phyloP scores from a whole-genome alignment of 2,888 invertebrate species.

The Celastrina argiolus region DNA sequence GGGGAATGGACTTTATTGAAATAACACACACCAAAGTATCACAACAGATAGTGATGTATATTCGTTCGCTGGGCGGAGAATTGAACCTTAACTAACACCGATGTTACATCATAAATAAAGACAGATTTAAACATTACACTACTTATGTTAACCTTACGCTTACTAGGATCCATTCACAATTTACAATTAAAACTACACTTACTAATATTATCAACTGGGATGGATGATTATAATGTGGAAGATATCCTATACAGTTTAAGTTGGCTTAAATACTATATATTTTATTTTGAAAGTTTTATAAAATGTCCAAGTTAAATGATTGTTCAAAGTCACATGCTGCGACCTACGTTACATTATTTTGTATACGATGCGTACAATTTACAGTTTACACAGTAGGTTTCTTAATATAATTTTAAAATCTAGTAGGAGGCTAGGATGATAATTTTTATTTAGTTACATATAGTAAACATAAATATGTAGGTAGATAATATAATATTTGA shows the following conservation, averaged over 20 bases:
- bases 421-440: neutral
- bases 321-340: neutral
- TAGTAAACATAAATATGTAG: neutral
- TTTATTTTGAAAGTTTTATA: neutral
- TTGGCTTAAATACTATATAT: neutral
- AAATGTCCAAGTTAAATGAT: neutral
- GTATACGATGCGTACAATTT: neutral
- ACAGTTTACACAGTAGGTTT: neutral
- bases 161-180: slow-evolving; percentile 71
- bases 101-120: slow-evolving; percentile 30
- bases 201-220: slow-evolving; percentile 13
- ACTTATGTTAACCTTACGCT: slow-evolving; percentile 37
- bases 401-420: neutral
- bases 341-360: neutral
- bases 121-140: slow-evolving; percentile 29
- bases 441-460: neutral
- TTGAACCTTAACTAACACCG: slow-evolving; percentile 27
- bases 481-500: neutral
- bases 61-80: slow-evolving; percentile 33
- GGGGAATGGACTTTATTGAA: slow-evolving; percentile 13
- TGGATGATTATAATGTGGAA: neutral
- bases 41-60: slow-evolving; percentile 26
- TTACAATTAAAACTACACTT: slow-evolving; percentile 48
- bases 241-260: neutral
- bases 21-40: slow-evolving; percentile 19